These are phyloP conservation scores for Phoenicopterus ruber DNA, from an alignment of 2,113 vertebrate species.

Conservation along the genomic window DNA sequence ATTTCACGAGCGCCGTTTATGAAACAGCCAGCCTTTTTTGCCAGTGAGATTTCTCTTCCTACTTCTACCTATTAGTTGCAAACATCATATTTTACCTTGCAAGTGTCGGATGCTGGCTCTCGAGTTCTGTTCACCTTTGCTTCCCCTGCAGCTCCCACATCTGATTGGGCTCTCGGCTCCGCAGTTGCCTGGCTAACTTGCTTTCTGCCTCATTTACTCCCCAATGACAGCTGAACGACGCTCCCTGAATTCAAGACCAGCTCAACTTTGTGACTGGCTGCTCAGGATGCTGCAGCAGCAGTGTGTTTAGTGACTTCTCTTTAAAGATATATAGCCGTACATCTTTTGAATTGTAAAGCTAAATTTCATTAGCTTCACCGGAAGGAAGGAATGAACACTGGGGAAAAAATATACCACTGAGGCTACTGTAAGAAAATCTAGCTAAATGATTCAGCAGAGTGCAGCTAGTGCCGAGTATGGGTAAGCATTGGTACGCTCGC, in stretches of 20 bases:
- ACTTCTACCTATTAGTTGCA: not conserved
- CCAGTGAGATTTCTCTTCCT: not conserved
- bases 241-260: not conserved
- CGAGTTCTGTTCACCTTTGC: not conserved
- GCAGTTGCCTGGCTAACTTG: not conserved
- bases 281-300: not conserved
- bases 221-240: not conserved
- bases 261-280: not conserved
- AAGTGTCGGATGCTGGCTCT: not conserved
- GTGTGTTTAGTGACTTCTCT: not conserved
- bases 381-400: not conserved
- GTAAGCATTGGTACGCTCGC: not conserved
- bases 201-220: conserved; percentile 53
- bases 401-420: not conserved
- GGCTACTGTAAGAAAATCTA: not conserved
- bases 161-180: not conserved
- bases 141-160: conserved; percentile 6
- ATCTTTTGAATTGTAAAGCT: not conserved
- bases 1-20: not conserved
- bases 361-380: not conserved
- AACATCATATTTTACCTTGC: not conserved
- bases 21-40: not conserved
- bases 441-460: not conserved
- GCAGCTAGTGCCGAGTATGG: not conserved
- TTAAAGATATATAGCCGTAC: not conserved